phyloP scores from a whole-genome alignment of 2,888 invertebrate genomes.

The Lasioglossum lativentre region DNA sequence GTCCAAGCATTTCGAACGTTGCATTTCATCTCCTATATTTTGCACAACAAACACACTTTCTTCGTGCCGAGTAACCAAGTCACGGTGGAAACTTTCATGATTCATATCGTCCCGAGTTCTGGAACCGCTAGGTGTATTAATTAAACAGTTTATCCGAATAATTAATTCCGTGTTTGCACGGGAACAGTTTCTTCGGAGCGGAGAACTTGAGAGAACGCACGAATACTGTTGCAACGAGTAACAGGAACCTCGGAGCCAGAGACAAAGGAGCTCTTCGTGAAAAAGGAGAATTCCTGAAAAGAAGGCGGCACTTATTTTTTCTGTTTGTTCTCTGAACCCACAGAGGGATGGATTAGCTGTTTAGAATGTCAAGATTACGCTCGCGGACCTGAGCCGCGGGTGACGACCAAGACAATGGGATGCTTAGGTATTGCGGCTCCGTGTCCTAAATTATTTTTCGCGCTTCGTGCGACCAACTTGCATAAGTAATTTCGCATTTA shows the following conservation, averaged over 20 bases:
- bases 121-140: background rate
- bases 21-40: background rate
- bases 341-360: background rate
- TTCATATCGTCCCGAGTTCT: background rate
- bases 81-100: background rate
- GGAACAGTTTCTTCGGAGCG: background rate
- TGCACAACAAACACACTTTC: background rate
- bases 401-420: background rate
- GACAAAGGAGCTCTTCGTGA: background rate
- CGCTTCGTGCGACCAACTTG: background rate
- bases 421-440: background rate
- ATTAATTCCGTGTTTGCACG: background rate
- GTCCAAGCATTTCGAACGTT: background rate
- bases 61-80: background rate
- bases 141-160: background rate
- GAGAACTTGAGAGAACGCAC: background rate
- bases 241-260: background rate
- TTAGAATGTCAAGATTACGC: constrained; percentile 8
- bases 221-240: background rate
- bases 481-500: background rate
- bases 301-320: background rate
- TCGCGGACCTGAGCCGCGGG: background rate
- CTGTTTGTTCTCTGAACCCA: background rate
- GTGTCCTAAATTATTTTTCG: background rate
- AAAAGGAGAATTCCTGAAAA: background rate